Evolutionary conservation across 2,888 invertebrate genomes (phyloP), one percentile per base, ranked within the genome.

Genomic region (Unio delphinus): DNA sequence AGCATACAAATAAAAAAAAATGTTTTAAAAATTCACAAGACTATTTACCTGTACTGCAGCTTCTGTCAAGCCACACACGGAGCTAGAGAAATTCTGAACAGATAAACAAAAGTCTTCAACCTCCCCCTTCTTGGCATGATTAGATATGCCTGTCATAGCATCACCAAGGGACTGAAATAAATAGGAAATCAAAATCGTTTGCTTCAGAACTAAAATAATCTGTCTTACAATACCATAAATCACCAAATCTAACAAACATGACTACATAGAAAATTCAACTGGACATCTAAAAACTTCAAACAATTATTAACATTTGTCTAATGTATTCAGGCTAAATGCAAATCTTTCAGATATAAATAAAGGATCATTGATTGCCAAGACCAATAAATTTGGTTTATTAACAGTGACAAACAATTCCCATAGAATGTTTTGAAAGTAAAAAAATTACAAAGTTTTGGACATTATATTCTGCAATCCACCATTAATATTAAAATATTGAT

Each of bases 21-120:
- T 58, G 15, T 58, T 58, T 58, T 8, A 11, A 11, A n/a, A 58
- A 18, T 58, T 58, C 58, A 20, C n/a, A 26, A 26, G 23, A n/a
- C 58, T 58, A 58, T 78, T 62, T 70, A 90, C 90, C 91, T 98
- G 98, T 1, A 97, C 96, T 0, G 97, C 94, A 62, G 96, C 95
- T 91, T 99, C 98, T 45, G 97, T 95, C 34, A 99, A 91, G 0
- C 95, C 96, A 86, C 96, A 96, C 68, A 99, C 96, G 0, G 97
- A 95, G 66, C 92, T 92, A 7, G 96, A 96, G 15, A 97, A 97
- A 54, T 93, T 93, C 73, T 93, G 93, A 0, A 98, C 96, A 4
- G 95, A 93, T 69, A 94, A 93, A 17, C 95, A 94, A 91, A 98
- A 96, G 82, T 94, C 93, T 72, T 95, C 94, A 86, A 95, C 94